Evolutionary conservation across 1,140 invertebrate genomes (phyloP), one percentile per base, ranked within the genome.

Genomic region (Neuroterus valhalla): DNA sequence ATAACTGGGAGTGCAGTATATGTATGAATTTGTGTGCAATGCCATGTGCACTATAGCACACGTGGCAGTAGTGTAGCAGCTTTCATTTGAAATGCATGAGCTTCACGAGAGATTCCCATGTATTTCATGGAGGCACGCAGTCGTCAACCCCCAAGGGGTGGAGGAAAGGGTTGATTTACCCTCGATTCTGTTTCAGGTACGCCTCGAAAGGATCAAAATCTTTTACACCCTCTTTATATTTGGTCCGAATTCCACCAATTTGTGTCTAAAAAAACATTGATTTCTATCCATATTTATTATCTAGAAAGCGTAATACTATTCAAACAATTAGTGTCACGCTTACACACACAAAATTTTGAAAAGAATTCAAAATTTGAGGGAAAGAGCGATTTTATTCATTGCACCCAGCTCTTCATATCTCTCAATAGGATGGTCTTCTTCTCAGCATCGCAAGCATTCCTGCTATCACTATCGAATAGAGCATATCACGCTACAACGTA

Each of bases 71-170:
- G 38, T 23, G 66, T 23, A 46, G 38, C 68, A 68, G 72, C 69
- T 77, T 73, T 67, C 50, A 74, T 77, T 77, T 69, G 71, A 77
- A 77, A 77, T 77, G 76, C 71, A 77, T 77, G 71, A 77, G 75
- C 52, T 45, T 71, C 50, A 48, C 38, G 42, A 31, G 31, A 31
- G 70, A 42, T 17, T 71, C 50, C 70, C 50, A 71, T 71, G 70
- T 50, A 71, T 71, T 71, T 66, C 50, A 38, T 50, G 46, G 26
- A 62, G 45, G 31, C 42, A 45, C 46, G 19, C 68, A 70, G 68
- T 62, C 21, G 21, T 62, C 55, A 38, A 38, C 55, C 55, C 21
- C 23, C 48, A 10, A 1, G 19, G 6, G 48, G 15, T 21, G 19
- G 66, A 31, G 6, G 66, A 5, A 14, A 10, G 1, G 17, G 6